Base-by-base conservation (phyloP, 2,888 invertebrate genomes). In the Apamea anceps region DNA sequence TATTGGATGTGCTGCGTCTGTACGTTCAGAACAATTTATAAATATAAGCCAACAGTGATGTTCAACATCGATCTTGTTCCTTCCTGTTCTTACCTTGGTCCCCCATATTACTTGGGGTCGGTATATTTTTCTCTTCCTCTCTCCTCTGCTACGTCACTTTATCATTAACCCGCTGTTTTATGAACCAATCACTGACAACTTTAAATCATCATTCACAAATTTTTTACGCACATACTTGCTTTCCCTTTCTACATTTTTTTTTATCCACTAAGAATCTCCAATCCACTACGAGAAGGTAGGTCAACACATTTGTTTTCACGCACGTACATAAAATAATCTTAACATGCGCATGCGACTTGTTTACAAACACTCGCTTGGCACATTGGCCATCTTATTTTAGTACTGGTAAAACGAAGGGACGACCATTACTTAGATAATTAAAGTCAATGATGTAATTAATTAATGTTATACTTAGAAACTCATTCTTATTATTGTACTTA, bases 351-450 rank as follows among this genome's bases (percentile, higher is more conserved):
- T 75, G 77, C 77, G 86, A 12, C 62, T 67, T 82, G 86, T 85
- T 85, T 86, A 85, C 79, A 79, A 85, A 85, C 72, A 75, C 67
- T n/a, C 60, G 60, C 57, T 82, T 83, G 86, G 86, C 79, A 86
- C 77, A 86, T 65, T 65, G 66, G 70, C 77, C 77, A 83, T 86
- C 72, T 80, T 85, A 85, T 83, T 86, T 83, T 77, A 77, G 71
- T 68, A 54, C 42, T 42, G 62, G 57, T 51, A 57, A 75, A 68
- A 72, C 67, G 51, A 66, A 82, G 74, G 74, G 82, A 72, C 77
- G 21, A 25, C 45, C 65, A 79, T 79, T 75, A 82, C n/a, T 60
- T 51, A 21, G 66, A 70, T 77, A 77, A 82, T 85, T 85, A 75
- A 63, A 82, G 62, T 73, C 51, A 75, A 82, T 79, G 67, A 80